These are phyloP conservation scores for Drosophila monieri DNA, from an alignment of 2,888 invertebrate species.

Conservation along the genomic window DNA sequence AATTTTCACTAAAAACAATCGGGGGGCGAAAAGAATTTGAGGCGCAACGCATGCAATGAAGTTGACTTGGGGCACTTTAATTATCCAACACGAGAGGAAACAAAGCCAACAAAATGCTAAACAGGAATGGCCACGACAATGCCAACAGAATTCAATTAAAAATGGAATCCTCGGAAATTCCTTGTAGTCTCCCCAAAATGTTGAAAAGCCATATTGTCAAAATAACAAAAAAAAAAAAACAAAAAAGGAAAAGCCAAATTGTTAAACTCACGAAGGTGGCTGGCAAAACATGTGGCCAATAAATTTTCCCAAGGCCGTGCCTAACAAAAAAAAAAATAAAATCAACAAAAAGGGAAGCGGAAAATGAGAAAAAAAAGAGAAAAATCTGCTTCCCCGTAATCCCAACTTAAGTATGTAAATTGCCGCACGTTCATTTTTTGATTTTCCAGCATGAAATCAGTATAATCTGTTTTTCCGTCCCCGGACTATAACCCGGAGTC, in stretches of 20 bases:
- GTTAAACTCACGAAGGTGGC: slow-evolving; percentile 75
- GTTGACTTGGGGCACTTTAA: slow-evolving; percentile 59
- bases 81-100: slow-evolving; percentile 55
- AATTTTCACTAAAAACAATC: slow-evolving; percentile 52
- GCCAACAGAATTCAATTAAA: slow-evolving; percentile 70
- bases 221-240: slow-evolving; percentile 10
- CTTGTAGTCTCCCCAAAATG: slow-evolving; percentile 68
- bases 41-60: slow-evolving; percentile 43
- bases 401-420: slow-evolving; percentile 78
- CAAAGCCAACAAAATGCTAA: slow-evolving; percentile 46
- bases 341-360: slow-evolving; percentile 10
- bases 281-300: slow-evolving; percentile 75
- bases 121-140: slow-evolving; percentile 42
- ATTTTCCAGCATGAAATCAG: slow-evolving; percentile 79
- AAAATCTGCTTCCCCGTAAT: slow-evolving; percentile 40
- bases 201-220: slow-evolving; percentile 54
- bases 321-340: slow-evolving; percentile 26
- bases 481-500: slow-evolving; percentile 8
- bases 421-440: slow-evolving; percentile 81
- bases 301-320: slow-evolving; percentile 53
- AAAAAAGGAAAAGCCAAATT: slow-evolving; percentile 62
- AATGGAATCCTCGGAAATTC: slow-evolving; percentile 76
- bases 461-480: slow-evolving; percentile 73
- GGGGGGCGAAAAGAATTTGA: slow-evolving; percentile 36
- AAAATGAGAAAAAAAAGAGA: slow-evolving; percentile 4